phyloP scores from a whole-genome alignment of 2,113 vertebrate species.

The Trogon melanurus region DNA sequence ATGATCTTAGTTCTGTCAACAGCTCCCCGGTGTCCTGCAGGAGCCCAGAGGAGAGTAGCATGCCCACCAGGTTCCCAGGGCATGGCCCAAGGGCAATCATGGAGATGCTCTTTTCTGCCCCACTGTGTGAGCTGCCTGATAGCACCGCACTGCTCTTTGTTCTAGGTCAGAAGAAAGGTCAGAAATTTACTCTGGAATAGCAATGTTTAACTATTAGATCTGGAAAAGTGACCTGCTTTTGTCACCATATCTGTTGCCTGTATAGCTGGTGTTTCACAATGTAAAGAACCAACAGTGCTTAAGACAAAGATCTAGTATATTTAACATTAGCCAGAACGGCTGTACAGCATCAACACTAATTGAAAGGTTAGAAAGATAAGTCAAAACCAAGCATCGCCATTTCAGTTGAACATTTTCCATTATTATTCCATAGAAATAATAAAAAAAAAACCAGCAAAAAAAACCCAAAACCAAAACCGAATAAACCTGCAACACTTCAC shows the following conservation, averaged over 20 bases:
- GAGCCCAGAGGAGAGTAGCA: rapidly evolving
- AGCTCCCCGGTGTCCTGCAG: rapidly evolving
- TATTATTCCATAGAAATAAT: background rate
- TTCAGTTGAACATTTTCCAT: background rate
- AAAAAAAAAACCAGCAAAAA: background rate
- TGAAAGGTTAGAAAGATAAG: background rate
- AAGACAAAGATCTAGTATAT: background rate
- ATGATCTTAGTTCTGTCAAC: background rate
- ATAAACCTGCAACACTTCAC: background rate
- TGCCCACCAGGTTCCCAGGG: background rate
- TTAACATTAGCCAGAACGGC: background rate
- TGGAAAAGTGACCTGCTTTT: background rate
- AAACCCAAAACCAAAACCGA: background rate
- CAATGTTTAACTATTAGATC: background rate
- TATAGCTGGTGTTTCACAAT: background rate
- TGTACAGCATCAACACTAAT: background rate
- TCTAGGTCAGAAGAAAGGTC: background rate
- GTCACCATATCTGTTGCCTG: background rate
- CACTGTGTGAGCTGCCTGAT: rapidly evolving
- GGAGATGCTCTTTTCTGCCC: background rate
- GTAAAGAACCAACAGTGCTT: background rate
- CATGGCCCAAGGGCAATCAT: background rate
- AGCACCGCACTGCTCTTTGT: background rate
- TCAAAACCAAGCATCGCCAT: background rate
- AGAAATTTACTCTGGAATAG: background rate